These are phyloP conservation scores for Drepana falcataria DNA, from an alignment of 2,888 invertebrate species.

Conservation along the genomic window DNA sequence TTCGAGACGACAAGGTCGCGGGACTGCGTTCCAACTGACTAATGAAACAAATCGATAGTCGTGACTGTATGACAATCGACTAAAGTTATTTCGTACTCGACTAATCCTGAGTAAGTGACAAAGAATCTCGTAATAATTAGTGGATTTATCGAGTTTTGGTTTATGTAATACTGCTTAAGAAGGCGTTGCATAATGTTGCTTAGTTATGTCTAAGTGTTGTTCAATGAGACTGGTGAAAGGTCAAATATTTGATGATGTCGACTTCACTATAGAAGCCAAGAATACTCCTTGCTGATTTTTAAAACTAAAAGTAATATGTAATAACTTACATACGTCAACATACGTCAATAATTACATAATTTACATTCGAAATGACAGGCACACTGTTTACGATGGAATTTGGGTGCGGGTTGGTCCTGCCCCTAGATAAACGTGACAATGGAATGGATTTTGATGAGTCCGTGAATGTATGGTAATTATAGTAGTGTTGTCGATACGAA, in stretches of 20 bases:
- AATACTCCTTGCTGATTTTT: too few species aligned
- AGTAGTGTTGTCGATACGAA: conserved; percentile 2
- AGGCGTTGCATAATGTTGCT: background rate
- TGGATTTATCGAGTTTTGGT: background rate
- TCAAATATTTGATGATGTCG: background rate
- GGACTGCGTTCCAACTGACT: conserved; percentile 30
- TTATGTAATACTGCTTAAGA: background rate
- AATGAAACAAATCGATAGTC: conserved; percentile 27
- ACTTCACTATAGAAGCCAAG: background rate
- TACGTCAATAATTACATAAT: too few species aligned
- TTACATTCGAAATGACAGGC: conserved; percentile 13
- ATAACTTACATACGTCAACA: too few species aligned
- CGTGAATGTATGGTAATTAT: conserved; percentile 11
- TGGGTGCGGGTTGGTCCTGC: conserved; percentile 43
- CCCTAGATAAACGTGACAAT: conserved; percentile 23
- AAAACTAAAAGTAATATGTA: too few species aligned
- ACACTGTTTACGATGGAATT: conserved; percentile 42
- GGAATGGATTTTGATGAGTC: conserved; percentile 14
- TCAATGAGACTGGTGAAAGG: background rate
- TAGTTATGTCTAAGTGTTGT: background rate
- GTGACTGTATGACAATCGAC: conserved; percentile 22
- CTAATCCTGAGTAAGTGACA: background rate
- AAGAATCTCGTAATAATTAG: background rate
- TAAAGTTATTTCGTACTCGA: conserved; percentile 6
- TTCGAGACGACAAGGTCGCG: conserved; percentile 31